Conservation (phyloP, 2,888 invertebrate species). For the Nemurella pictetii region DNA sequence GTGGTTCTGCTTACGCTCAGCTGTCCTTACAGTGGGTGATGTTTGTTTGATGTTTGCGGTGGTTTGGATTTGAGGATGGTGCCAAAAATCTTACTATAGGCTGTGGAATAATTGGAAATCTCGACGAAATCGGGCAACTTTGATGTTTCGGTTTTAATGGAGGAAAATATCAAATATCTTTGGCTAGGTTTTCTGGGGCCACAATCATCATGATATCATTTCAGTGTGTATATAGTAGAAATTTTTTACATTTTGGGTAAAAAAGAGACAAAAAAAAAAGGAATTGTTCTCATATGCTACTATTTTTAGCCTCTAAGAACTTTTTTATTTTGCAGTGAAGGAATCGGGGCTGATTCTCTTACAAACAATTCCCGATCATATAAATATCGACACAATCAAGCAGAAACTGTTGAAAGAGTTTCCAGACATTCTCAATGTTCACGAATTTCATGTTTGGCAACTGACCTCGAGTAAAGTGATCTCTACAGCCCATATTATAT, state of each 20-base stretch:
- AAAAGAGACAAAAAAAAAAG: no score
- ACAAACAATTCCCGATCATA: conserved; percentile 89
- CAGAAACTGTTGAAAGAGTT: conserved; percentile 66
- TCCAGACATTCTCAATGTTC: conserved; percentile 73
- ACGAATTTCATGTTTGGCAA: conserved; percentile 90
- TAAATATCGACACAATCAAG: conserved; percentile 73
- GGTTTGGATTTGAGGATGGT: neutral
- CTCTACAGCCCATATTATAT: conserved; percentile 82
- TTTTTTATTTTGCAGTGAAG: conserved; percentile 68
- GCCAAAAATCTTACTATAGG: no score
- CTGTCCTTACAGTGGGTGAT: conserved; percentile 76
- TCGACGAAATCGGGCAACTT: no score
- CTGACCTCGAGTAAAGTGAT: conserved; percentile 77
- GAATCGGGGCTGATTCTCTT: conserved; percentile 86
- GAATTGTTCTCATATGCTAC: no score
- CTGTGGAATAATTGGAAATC: no score
- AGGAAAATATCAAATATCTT: no score
- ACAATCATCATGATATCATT: no score
- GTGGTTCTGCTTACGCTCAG: conserved; percentile 70
- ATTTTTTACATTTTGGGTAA: no score
- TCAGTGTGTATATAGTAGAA: no score
- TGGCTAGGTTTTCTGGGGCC: no score
- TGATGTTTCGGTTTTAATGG: no score
- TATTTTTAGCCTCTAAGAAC: no score
- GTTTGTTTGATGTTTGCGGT: neutral